Percentiles rank a stretch among this genome's conserved stretches.
These are phyloP conservation scores for Lumbricus terrestris DNA, from an alignment of 2,888 invertebrate genomes.

Conservation along the genomic window DNA sequence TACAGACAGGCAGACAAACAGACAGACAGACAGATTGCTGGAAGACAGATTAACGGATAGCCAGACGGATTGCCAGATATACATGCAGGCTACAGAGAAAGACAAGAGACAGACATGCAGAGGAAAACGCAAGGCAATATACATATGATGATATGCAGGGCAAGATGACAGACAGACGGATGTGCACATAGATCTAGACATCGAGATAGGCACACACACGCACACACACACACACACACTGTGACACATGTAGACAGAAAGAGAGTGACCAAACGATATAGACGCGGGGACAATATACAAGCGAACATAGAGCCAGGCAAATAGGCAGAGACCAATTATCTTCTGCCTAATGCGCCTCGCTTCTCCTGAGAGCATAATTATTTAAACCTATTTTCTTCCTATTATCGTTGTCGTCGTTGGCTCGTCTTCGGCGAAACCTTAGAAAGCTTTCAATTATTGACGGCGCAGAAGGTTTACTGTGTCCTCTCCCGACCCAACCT, in stretches of 20 bases:
- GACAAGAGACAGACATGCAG: not conserved
- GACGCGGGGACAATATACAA: not conserved
- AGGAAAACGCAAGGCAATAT: not conserved
- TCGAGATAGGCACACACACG: too few relatives aligned
- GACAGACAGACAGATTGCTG: not conserved
- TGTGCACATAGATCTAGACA: too few relatives aligned
- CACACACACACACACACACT: too few relatives aligned
- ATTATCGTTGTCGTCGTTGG: not conserved
- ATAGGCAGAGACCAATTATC: not conserved
- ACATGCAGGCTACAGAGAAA: not conserved
- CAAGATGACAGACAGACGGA: too few relatives aligned
- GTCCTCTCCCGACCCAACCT: not conserved
- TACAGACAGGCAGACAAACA: not conserved
- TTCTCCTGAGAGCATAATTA: not conserved
- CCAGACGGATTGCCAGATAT: too few relatives aligned
- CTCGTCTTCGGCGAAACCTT: not conserved
- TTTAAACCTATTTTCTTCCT: not conserved
- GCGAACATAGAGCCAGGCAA: not conserved
- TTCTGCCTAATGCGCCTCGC: not conserved
- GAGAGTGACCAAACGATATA: too few relatives aligned
- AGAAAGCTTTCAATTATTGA: constrained; percentile 3
- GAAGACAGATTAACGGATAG: too few relatives aligned
- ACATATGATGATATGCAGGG: not conserved
- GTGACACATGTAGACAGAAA: not conserved
- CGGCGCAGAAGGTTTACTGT: not conserved